A percentile compares a stretch with the other conserved stretches of the same genome.
Evolutionary conservation across 23 tunicate species (phyloP).

Genomic region (Ciona savignyi): DNA sequence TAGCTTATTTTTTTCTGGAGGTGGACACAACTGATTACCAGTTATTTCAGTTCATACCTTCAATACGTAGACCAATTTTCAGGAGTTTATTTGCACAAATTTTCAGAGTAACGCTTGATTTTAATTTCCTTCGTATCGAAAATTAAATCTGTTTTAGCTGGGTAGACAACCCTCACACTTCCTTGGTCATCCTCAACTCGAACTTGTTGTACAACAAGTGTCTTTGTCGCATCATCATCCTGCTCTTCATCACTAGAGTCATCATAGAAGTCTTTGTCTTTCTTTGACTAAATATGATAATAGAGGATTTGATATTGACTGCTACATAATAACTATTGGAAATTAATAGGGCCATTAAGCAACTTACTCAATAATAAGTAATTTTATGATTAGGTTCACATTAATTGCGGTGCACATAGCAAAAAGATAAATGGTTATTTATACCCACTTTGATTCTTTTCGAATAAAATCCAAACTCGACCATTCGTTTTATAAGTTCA

Average conservation of each 20-base stretch:
- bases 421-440: background rate
- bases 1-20: too few relatives aligned
- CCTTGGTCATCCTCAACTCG: conserved; percentile 47
- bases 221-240: background rate
- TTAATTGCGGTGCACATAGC: too few relatives aligned
- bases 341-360: too few relatives aligned
- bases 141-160: conserved; percentile 61
- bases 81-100: too few relatives aligned
- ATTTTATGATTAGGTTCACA: too few relatives aligned
- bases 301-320: too few relatives aligned
- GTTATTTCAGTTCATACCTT: too few relatives aligned
- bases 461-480: conserved; percentile 61
- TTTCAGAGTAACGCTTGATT: conserved; percentile 5
- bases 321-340: too few relatives aligned
- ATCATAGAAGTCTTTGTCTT: conserved; percentile 55
- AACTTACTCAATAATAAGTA: too few relatives aligned
- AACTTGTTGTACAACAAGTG: conserved; percentile 73
- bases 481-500: conserved; percentile 46
- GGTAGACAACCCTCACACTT: conserved; percentile 65
- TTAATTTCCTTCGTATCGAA: conserved; percentile 44
- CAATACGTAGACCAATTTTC: too few relatives aligned
- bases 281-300: background rate
- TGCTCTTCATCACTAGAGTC: conserved; percentile 68
- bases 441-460: conserved; percentile 12
- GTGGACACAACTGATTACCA: too few relatives aligned